phyloP scores from a whole-genome alignment of 1,140 invertebrate genomes.

The Harpegnathos saltator region DNA sequence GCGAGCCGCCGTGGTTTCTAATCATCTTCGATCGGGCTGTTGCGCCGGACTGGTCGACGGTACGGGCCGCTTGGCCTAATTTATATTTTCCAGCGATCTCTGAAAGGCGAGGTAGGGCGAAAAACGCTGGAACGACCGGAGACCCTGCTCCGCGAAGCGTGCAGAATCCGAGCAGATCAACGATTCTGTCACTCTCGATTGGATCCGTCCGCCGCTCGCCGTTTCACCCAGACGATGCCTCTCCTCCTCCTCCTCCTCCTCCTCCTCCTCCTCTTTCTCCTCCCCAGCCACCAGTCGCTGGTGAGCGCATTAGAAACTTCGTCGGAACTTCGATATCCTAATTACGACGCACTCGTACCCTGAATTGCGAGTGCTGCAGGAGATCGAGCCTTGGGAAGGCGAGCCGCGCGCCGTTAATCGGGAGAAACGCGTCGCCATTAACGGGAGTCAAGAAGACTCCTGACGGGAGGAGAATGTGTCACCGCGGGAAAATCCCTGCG shows the following conservation, averaged over 20 bases:
- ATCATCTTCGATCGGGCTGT: conserved; percentile 72
- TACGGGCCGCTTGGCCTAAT: conserved; percentile 75
- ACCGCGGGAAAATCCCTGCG: too few relatives aligned
- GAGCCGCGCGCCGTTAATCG: conserved; percentile 23
- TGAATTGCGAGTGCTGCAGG: conserved; percentile 4
- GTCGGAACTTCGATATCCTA: not conserved
- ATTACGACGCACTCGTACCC: conserved; percentile 24
- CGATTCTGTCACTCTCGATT: conserved; percentile 76
- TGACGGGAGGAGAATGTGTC: not conserved
- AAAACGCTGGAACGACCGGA: conserved; percentile 62
- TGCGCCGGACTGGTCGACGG: conserved; percentile 76
- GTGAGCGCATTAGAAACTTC: conserved; percentile 42
- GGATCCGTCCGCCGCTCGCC: conserved; percentile 60
- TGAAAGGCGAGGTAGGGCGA: conserved; percentile 68
- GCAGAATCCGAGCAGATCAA: conserved; percentile 48
- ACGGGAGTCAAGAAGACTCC: not conserved
- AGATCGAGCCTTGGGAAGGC: not conserved
- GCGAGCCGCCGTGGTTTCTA: conserved; percentile 65
- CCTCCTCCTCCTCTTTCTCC: not conserved
- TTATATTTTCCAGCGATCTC: conserved; percentile 80
- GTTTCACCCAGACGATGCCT: conserved; percentile 58
- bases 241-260: too few relatives aligned
- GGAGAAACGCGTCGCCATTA: not conserved
- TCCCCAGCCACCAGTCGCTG: conserved; percentile 43
- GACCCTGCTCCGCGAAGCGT: conserved; percentile 65